phyloP scores from a whole-genome alignment of 2,797 vertebrate species.

The Anguilla anguilla region DNA sequence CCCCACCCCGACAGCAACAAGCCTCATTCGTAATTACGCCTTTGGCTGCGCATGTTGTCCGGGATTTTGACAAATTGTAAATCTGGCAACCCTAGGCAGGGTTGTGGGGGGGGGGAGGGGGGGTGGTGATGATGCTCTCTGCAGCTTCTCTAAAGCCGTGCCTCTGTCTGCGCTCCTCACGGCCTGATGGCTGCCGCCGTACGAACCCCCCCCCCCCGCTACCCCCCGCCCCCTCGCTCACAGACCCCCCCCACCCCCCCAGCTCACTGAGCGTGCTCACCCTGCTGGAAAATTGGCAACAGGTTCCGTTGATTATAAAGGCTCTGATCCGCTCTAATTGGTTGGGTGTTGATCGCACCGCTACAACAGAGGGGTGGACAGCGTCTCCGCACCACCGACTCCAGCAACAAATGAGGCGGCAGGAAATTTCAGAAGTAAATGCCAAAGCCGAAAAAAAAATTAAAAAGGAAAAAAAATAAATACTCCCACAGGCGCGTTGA shows the following conservation, averaged over 20 bases:
- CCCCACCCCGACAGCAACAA: no score
- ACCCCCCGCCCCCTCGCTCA: not conserved
- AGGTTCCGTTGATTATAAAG: slow-evolving; percentile 8
- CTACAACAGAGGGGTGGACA: not conserved
- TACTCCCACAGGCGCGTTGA: not conserved
- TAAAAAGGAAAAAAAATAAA: not conserved
- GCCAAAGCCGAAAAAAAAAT: slow-evolving; percentile 22
- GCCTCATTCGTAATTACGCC: no score
- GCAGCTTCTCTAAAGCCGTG: not conserved
- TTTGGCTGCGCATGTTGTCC: no score
- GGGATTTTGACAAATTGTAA: no score
- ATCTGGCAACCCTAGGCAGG: no score
- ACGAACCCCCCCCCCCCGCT: not conserved
- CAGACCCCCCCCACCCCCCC: not conserved
- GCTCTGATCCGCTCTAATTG: slow-evolving; percentile 28
- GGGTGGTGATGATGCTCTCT: no score
- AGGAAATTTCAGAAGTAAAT: slow-evolving; percentile 17
- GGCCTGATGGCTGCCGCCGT: not conserved
- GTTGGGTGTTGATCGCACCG: slow-evolving; percentile 5
- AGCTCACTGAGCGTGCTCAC: not conserved
- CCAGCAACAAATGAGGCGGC: not conserved
- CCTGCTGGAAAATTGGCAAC: slow-evolving; percentile 16
- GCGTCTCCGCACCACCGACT: slow-evolving; percentile 24
- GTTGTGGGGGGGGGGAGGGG: not conserved
- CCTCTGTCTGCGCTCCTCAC: not conserved